These are phyloP conservation scores for Physocephala rufipes DNA, from an alignment of 2,888 invertebrate species.

Conservation along the genomic window DNA sequence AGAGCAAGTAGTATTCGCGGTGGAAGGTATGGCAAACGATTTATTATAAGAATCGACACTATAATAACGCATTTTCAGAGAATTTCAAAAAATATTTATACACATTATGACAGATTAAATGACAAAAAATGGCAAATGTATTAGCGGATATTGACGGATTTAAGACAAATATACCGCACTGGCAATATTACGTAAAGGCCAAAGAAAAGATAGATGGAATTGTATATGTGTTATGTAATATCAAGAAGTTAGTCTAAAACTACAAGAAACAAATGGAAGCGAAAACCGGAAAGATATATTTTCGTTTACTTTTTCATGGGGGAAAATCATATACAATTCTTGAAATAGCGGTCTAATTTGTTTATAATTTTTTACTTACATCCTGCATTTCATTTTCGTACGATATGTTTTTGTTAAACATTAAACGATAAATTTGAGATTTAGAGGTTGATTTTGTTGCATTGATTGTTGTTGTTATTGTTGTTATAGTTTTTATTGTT, in stretches of 20 bases:
- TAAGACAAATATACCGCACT: not conserved
- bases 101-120: too few species aligned
- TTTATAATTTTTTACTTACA: slow-evolving; percentile 47
- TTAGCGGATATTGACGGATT: slow-evolving; percentile 1
- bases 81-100: too few species aligned
- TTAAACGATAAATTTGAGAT: not conserved
- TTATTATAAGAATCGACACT: too few species aligned
- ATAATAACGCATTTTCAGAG: too few species aligned
- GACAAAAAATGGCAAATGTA: not conserved
- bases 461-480: slow-evolving; percentile 27
- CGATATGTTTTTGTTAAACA: slow-evolving; percentile 23
- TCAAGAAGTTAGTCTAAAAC: not conserved
- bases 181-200: not conserved
- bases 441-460: not conserved
- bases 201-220: too few species aligned
- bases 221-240: not conserved
- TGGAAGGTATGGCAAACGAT: too few species aligned
- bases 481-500: slow-evolving; percentile 27
- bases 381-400: slow-evolving; percentile 43
- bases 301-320: too few species aligned
- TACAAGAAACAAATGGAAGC: not conserved
- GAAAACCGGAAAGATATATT: not conserved
- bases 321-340: too few species aligned
- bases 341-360: too few species aligned
- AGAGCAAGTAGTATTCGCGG: too few species aligned